A percentile compares a stretch with the other conserved stretches of the same genome.
Conservation (phyloP, 1,140 invertebrate species). For the Chionoecetes opilio region DNA sequence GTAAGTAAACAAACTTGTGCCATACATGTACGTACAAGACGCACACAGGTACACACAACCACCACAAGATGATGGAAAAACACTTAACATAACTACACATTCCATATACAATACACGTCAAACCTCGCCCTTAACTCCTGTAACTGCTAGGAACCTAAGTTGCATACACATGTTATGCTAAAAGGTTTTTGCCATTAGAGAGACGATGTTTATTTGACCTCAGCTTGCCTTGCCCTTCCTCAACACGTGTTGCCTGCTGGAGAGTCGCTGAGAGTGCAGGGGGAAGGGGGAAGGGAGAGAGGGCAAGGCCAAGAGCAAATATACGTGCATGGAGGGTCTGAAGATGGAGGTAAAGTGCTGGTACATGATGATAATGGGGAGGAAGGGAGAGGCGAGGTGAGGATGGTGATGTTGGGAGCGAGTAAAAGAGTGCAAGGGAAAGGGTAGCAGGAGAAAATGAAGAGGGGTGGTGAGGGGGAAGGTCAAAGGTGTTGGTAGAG, state of each 20-base stretch:
- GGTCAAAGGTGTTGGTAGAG: not conserved
- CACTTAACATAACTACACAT: not conserved
- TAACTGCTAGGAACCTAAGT: not conserved
- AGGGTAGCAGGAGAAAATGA: not conserved
- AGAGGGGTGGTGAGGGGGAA: not conserved
- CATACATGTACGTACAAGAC: too few relatives aligned
- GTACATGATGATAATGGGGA: not conserved
- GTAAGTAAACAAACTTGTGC: too few relatives aligned
- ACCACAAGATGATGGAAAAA: too few relatives aligned
- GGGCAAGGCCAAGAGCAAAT: not conserved
- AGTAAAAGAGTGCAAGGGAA: not conserved
- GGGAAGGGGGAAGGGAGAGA: not conserved
- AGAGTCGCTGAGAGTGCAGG: not conserved
- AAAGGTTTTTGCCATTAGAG: constrained; percentile 19
- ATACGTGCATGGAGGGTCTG: not conserved
- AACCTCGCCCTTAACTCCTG: not conserved
- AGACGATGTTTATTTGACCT: constrained; percentile 15
- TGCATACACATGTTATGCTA: not conserved
- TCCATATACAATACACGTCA: not conserved
- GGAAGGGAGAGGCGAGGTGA: not conserved
- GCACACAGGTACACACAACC: too few relatives aligned
- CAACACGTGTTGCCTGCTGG: not conserved
- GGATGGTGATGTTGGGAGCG: not conserved
- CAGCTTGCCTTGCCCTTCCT: not conserved
- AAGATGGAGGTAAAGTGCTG: not conserved